These are phyloP conservation scores for Apolygus lucorum DNA, from an alignment of 1,140 invertebrate species.

Conservation along the genomic window DNA sequence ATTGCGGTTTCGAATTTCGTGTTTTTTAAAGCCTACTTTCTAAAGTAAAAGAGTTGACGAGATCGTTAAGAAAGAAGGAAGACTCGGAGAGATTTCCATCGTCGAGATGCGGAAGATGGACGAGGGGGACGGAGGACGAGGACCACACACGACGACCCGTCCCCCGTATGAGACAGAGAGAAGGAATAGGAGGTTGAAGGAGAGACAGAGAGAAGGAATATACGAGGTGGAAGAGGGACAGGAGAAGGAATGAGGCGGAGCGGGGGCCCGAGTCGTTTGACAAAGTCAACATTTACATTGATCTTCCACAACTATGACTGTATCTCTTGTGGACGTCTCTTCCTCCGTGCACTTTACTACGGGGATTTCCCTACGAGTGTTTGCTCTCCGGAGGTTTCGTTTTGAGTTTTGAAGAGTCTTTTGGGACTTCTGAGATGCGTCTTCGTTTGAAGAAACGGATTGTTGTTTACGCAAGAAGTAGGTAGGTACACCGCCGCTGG, in stretches of 20 bases:
- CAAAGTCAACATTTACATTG: constrained; percentile 3
- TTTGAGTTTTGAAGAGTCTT: too few species aligned
- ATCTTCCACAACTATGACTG: not conserved
- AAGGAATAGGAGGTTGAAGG: not conserved
- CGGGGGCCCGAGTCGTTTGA: not conserved
- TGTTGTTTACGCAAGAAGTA: too few species aligned
- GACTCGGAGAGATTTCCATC: not conserved
- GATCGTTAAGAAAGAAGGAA: not conserved
- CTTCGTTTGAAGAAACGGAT: too few species aligned
- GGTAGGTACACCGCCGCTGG: too few species aligned
- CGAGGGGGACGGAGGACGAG: not conserved
- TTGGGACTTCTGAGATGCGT: too few species aligned
- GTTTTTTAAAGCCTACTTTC: not conserved
- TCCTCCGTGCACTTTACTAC: not conserved
- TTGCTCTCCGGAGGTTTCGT: too few species aligned
- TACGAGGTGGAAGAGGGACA: not conserved
- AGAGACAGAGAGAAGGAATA: not conserved
- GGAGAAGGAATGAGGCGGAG: not conserved
- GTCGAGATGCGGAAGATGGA: not conserved
- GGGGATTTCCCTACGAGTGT: not conserved
- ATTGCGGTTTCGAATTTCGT: not conserved
- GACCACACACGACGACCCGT: constrained; percentile 16
- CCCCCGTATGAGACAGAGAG: too few species aligned
- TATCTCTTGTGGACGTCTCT: not conserved
- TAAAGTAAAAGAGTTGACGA: not conserved